Base-by-base conservation (phyloP, 2,797 vertebrate species). In the Babyrousa celebensis region DNA sequence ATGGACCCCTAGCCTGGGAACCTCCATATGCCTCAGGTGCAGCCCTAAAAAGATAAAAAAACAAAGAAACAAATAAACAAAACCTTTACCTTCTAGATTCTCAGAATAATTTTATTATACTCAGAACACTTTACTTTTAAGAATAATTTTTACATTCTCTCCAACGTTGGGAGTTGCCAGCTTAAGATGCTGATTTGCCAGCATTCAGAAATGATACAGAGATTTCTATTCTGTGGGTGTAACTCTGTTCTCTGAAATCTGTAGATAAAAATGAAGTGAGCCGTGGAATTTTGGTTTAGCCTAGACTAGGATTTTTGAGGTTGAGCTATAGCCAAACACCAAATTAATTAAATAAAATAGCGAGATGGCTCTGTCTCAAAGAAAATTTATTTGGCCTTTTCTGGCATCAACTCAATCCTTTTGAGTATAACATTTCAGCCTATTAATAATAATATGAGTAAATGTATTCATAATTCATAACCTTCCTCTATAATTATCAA, bases 261-360 rank as follows among this genome's bases (percentile, higher is more conserved):
- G 15, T 74, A 65, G 67, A 72, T 87, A 85, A 75, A 77, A 85
- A 58, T 82, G 36, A 95, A 90, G 67, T 72, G 12, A 85, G 56
- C 48, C 68, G 23, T 25, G 6, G 43, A 56, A 82, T 90, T 93
- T 74, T 65, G 65, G 63, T 92, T 95, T 20, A 70, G 62, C 70
- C 78, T 88, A 36, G 21, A 67, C 67, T 78, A 87, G 94, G 48
- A 72, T 32, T 94, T 87, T 94, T 88, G 78, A 89, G 72, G 40
- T 85, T 25, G 32, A 80, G 52, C 52, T 89, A n/a, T 84, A 80
- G 60, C 88, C 83, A 77, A 86, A 63, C 43, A 88, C 29, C 54
- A 77, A 54, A 85, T 89, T 95, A 85, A 93, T 88, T 71, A 74
- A 88, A 88, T 84, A 84, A 88, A 95, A 91, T 93, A 70, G 32